phyloP scores from a whole-genome alignment of 2,113 vertebrate genomes.

The Centrocercus urophasianus region DNA sequence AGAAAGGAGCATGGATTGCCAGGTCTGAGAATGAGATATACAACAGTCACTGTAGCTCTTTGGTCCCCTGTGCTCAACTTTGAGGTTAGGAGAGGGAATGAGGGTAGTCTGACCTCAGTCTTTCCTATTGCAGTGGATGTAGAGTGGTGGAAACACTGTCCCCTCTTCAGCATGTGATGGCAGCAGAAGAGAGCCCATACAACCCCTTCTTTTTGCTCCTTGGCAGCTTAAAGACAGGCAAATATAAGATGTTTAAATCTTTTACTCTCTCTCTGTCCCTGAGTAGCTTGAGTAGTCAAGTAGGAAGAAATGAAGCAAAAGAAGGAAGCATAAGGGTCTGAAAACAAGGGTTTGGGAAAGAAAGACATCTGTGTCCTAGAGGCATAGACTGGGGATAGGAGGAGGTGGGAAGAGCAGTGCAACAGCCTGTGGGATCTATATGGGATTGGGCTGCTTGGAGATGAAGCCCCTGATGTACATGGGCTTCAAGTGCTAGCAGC shows the following conservation, averaged over 20 bases:
- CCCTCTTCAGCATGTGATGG: background rate
- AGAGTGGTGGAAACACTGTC: background rate
- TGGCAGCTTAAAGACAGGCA: background rate
- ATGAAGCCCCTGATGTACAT: background rate
- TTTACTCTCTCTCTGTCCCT: background rate
- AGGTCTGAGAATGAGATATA: background rate
- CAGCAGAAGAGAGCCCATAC: background rate
- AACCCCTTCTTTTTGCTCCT: background rate
- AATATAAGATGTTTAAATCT: background rate
- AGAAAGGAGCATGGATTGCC: background rate
- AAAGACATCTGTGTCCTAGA: fast-evolving
- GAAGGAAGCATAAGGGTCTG: background rate
- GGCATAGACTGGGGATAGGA: background rate
- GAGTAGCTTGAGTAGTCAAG: background rate
- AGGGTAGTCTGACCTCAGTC: background rate
- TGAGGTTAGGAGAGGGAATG: background rate
- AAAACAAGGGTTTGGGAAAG: background rate
- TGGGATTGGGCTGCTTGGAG: background rate
- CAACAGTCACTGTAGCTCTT: background rate
- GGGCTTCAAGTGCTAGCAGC: background rate
- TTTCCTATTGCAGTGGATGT: background rate
- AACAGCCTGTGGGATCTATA: background rate
- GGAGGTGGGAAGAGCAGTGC: background rate
- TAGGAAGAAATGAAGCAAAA: background rate
- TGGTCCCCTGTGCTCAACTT: background rate